Evolutionary conservation across 2,888 invertebrate genomes (phyloP), one percentile per base, ranked within the genome.

Genomic region (Hemistola chrysoprasaria): DNA sequence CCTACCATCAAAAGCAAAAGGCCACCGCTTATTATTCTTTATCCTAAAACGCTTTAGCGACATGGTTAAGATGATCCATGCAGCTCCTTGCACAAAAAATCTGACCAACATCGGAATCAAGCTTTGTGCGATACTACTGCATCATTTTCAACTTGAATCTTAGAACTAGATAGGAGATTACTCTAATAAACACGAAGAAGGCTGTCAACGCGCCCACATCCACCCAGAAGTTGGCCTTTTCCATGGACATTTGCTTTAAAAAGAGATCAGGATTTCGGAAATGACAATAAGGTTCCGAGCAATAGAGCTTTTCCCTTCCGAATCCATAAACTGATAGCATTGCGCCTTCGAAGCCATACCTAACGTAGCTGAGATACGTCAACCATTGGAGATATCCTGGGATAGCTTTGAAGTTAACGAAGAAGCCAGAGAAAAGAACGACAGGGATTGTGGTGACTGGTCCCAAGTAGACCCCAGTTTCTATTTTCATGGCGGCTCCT

Each of bases 371-470:
- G 16, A 95, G 90, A 75, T 97, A 97, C 1, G 97, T 94, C 9
- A 98, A 87, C 95, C 97, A 97, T 62, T 93, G 93, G 33, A 98
- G 88, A 74, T 97, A 98, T 37, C 91, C 90, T 1, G 98, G 98
- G 70, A 98, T 95, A 24, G 97, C 97, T 73, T 95, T 93, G 77
- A 97, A 94, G 75, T 95, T 97, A 30, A 97, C 96, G 82, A 98
- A 98, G 90, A 98, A 98, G 4, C 98, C 98, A 21, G 97, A 97
- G 86, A 98, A 98, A 20, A 98, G 90, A 29, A 98, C 94, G 39
- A 97, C 94, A 6, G 98, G 98, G 55, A 98, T 97, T 35, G 95
- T 94, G 46, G 96, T 94, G 22, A 98, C 96, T 16, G 98, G 98
- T 2, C 97, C 98, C 7, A 92, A 74, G 62, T 93, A 94, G 21